Conservation (phyloP, 2,888 invertebrate genomes). For the Himalopsyche tibetana region DNA sequence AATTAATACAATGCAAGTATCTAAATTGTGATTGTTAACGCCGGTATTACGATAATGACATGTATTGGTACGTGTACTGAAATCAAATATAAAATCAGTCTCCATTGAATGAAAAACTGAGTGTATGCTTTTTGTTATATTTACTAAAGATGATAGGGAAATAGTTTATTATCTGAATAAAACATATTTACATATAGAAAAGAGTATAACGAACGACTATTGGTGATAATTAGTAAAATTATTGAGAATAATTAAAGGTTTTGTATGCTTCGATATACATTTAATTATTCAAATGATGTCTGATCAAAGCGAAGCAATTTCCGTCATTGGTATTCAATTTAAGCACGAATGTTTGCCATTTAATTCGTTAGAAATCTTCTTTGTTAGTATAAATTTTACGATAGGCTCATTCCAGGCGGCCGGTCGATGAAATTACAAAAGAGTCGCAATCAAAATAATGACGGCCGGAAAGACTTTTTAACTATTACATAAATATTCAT, state of each 20-base stretch:
- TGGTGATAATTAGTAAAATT: no score
- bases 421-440: not conserved
- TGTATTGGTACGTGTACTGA: no score
- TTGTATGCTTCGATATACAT: not conserved
- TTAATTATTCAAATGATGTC: conserved; percentile 20
- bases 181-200: no score
- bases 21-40: no score
- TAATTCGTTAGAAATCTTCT: conserved; percentile 26
- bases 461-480: not conserved
- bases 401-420: not conserved
- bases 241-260: not conserved
- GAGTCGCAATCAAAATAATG: conserved; percentile 23
- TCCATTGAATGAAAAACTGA: no score
- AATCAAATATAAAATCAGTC: no score
- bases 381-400: not conserved
- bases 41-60: no score
- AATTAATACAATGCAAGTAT: no score
- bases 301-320: conserved; percentile 35
- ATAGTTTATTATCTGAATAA: no score
- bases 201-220: no score
- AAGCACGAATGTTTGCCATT: not conserved
- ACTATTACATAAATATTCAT: conserved; percentile 3
- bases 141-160: no score
- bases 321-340: conserved; percentile 5
- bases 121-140: no score